Evolutionary conservation across 2,113 vertebrate genomes (phyloP).

Genomic region (Dunckerocampus dactyliophorus): DNA sequence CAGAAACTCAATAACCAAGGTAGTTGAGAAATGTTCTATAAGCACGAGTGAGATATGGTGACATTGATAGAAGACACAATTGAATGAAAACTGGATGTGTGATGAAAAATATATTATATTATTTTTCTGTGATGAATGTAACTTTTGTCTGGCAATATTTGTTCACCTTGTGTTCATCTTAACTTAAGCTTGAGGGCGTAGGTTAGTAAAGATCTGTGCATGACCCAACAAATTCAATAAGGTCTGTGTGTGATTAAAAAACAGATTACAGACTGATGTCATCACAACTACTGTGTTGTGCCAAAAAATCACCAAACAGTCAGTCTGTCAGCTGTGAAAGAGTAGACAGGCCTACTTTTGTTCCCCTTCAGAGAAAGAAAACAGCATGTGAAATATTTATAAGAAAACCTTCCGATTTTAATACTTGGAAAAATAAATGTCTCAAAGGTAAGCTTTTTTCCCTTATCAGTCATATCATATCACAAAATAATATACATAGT

Average conservation of each 20-base stretch:
- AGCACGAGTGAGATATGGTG: no score
- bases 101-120: no score
- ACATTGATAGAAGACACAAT: no score
- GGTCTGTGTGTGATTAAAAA: slow-evolving; percentile 33
- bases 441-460: background rate
- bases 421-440: background rate
- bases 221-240: slow-evolving; percentile 20
- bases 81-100: no score
- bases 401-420: background rate
- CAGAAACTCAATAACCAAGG: no score
- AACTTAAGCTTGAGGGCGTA: no score
- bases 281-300: background rate
- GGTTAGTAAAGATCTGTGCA: slow-evolving; percentile 9
- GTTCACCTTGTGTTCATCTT: no score
- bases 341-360: background rate
- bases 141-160: no score
- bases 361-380: background rate
- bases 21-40: no score
- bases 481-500: background rate
- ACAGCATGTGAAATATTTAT: background rate
- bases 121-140: no score
- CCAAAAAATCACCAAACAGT: background rate
- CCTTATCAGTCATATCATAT: background rate
- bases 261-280: slow-evolving; percentile 15
- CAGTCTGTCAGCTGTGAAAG: background rate